phyloP scores from a whole-genome alignment of 2,113 vertebrate genomes.

The Rousettus leschenaultii region DNA sequence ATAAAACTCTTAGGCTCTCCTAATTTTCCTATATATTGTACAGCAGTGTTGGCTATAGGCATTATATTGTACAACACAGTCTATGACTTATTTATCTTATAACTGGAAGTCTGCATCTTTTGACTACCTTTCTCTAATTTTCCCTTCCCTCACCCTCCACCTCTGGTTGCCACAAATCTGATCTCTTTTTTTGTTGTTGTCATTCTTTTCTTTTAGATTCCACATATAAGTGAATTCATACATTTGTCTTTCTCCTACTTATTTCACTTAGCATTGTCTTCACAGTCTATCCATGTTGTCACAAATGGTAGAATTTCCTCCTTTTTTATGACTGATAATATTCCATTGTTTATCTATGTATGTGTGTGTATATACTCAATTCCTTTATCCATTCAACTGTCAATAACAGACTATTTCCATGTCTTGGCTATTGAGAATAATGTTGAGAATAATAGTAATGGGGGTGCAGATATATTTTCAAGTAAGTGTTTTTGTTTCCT shows the following conservation, averaged over 20 bases:
- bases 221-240: neutral
- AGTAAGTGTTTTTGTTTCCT: neutral
- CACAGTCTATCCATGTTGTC: neutral
- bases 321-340: neutral
- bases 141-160: neutral
- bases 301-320: neutral
- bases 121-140: neutral
- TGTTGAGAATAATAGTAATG: neutral
- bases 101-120: neutral
- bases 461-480: neutral
- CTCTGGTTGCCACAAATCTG: neutral
- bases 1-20: neutral
- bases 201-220: neutral
- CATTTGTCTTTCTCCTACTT: neutral
- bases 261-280: neutral
- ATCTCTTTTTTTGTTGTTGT: neutral
- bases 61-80: neutral
- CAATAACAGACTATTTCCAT: neutral
- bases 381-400: neutral
- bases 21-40: neutral
- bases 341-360: no score
- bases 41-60: fast-evolving
- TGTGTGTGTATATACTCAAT: neutral
- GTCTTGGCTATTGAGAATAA: neutral
- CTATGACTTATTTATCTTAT: neutral